These are phyloP conservation scores for Leptinotarsa texana DNA, from an alignment of 1,140 invertebrate genomes.

Conservation along the genomic window DNA sequence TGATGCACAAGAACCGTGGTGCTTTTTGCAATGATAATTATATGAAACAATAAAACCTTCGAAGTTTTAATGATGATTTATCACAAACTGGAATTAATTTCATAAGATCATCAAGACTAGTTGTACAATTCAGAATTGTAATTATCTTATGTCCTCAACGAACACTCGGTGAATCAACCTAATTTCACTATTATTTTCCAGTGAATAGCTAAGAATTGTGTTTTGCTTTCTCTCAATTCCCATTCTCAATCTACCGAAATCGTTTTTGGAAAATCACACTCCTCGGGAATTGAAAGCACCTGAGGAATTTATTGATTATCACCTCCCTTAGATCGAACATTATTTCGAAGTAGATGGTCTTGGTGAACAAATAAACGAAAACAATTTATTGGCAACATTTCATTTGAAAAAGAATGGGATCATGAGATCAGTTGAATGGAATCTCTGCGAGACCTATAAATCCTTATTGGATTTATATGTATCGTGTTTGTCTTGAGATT, in stretches of 20 bases:
- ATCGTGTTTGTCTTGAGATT: too few species aligned
- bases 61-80: too few species aligned
- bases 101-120: too few species aligned
- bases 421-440: neutral
- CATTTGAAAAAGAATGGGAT: constrained; percentile 1
- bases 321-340: constrained; percentile 13
- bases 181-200: neutral
- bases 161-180: too few species aligned
- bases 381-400: constrained; percentile 24
- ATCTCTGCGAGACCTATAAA: neutral
- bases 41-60: too few species aligned
- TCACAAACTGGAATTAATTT: too few species aligned
- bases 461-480: neutral
- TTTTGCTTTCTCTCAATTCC: constrained; percentile 14
- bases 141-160: too few species aligned
- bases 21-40: too few species aligned
- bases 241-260: constrained; percentile 2
- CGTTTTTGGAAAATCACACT: constrained; percentile 13
- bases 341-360: constrained; percentile 15
- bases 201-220: constrained; percentile 9
- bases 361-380: constrained; percentile 23
- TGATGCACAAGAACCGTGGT: too few species aligned
- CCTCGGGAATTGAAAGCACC: constrained; percentile 13
- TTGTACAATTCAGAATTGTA: too few species aligned
- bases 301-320: constrained; percentile 28